Conservation (phyloP, 2,888 invertebrate species). For the Tachina grossa region DNA sequence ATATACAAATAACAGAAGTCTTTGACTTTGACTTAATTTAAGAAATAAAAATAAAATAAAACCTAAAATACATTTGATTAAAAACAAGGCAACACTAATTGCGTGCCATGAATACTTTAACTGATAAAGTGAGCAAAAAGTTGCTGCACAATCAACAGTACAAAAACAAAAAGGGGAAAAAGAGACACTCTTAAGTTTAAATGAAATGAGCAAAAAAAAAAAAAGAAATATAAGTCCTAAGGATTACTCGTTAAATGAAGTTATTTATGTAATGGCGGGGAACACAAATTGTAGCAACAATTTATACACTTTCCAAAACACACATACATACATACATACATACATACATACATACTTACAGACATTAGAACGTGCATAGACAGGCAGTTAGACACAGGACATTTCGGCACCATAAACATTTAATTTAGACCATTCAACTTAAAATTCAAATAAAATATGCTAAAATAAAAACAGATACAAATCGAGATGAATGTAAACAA, state of each 20-base stretch:
- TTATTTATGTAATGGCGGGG: slow-evolving; percentile 56
- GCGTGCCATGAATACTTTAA: slow-evolving; percentile 77
- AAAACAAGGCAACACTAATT: slow-evolving; percentile 80
- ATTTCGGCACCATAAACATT: slow-evolving; percentile 70
- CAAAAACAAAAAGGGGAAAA: slow-evolving; percentile 19
- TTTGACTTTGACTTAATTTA: slow-evolving; percentile 67
- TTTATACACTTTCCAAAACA: not conserved
- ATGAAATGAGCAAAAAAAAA: slow-evolving; percentile 32
- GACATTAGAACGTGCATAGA: slow-evolving; percentile 27
- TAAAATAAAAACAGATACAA: slow-evolving; percentile 5
- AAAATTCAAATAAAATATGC: slow-evolving; percentile 51
- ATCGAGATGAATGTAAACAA: not conserved
- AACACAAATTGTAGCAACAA: not conserved
- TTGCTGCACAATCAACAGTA: slow-evolving; percentile 38
- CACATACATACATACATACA: not conserved
- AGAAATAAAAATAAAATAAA: not conserved
- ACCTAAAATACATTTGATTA: slow-evolving; percentile 1
- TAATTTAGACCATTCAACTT: slow-evolving; percentile 68
- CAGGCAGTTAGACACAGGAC: slow-evolving; percentile 61
- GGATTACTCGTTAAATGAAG: slow-evolving; percentile 69
- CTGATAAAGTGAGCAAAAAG: slow-evolving; percentile 56
- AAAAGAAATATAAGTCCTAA: slow-evolving; percentile 30
- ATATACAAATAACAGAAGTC: slow-evolving; percentile 48
- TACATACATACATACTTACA: not conserved
- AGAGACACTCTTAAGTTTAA: slow-evolving; percentile 49